Evolutionary conservation across 2,113 vertebrate species (phyloP).

Genomic region (Diphyllodes magnificus): DNA sequence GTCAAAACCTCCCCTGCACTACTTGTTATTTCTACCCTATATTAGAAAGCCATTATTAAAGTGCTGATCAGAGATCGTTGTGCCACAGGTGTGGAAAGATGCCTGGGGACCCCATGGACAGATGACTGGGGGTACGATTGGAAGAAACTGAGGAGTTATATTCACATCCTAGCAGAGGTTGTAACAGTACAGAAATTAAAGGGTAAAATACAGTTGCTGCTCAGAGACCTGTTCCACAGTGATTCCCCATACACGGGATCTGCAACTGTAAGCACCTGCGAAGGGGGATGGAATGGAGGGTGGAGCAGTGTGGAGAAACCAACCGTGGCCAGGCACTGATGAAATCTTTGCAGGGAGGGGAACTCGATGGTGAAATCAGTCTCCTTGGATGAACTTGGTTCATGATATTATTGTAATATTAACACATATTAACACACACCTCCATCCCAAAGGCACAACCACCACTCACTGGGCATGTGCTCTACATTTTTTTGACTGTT

Average conservation of each 20-base stretch:
- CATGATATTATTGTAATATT: background rate
- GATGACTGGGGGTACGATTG: fast-evolving
- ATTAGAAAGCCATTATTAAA: background rate
- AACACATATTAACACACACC: background rate
- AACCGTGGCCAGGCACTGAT: background rate
- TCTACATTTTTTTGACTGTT: background rate
- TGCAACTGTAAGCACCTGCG: background rate
- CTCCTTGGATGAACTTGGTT: background rate
- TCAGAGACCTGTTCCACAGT: background rate
- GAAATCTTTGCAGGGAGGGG: background rate
- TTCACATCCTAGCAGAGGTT: background rate
- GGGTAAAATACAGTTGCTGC: background rate
- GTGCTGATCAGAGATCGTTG: background rate
- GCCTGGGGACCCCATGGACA: background rate
- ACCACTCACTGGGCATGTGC: background rate
- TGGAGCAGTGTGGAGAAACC: background rate
- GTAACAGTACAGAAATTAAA: background rate
- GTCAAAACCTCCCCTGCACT: background rate
- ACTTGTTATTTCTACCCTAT: background rate
- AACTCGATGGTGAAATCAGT: background rate
- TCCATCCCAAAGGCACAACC: background rate
- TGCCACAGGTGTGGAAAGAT: background rate
- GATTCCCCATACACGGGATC: background rate
- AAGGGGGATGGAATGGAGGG: background rate
- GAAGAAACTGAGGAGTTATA: background rate